Conservation (phyloP, 2,888 invertebrate genomes). For the Phanerotoma sp. region DNA sequence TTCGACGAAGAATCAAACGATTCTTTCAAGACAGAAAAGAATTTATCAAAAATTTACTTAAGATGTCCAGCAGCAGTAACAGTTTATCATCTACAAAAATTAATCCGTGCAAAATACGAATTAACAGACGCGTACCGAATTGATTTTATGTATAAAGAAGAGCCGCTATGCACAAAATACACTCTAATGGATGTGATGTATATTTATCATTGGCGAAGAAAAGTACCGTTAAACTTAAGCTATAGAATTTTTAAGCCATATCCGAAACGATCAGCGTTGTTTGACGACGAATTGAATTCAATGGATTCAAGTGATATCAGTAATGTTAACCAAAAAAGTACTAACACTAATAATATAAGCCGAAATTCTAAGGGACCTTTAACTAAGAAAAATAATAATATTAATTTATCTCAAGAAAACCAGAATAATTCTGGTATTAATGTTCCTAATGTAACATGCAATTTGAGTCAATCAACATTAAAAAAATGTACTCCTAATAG, state of each 20-base stretch:
- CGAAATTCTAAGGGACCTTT: too few species aligned
- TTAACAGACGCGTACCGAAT: constrained; percentile 62
- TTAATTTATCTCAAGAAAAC: too few species aligned
- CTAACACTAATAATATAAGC: constrained; percentile 12
- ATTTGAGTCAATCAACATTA: too few species aligned
- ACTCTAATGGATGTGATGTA: constrained; percentile 74
- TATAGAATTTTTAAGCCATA: constrained; percentile 64
- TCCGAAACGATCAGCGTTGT: constrained; percentile 57
- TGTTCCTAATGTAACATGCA: too few species aligned
- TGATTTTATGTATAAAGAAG: constrained; percentile 68
- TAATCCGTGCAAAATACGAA: constrained; percentile 67
- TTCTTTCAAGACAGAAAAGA: constrained; percentile 27
- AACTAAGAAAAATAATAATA: background rate
- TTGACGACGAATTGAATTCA: constrained; percentile 46
- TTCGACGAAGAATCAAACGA: constrained; percentile 42
- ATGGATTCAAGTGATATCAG: constrained; percentile 12
- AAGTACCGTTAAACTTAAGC: constrained; percentile 64
- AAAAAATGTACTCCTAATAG: too few species aligned
- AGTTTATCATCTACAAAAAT: constrained; percentile 67
- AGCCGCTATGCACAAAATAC: constrained; percentile 64
- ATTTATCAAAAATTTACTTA: constrained; percentile 60
- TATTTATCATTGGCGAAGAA: constrained; percentile 71
- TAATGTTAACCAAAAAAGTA: constrained; percentile 8
- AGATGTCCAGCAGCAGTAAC: constrained; percentile 73
- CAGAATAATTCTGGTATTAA: too few species aligned